These are phyloP conservation scores for Typhlichthys subterraneus DNA, from an alignment of 2,797 vertebrate species.

Conservation along the genomic window DNA sequence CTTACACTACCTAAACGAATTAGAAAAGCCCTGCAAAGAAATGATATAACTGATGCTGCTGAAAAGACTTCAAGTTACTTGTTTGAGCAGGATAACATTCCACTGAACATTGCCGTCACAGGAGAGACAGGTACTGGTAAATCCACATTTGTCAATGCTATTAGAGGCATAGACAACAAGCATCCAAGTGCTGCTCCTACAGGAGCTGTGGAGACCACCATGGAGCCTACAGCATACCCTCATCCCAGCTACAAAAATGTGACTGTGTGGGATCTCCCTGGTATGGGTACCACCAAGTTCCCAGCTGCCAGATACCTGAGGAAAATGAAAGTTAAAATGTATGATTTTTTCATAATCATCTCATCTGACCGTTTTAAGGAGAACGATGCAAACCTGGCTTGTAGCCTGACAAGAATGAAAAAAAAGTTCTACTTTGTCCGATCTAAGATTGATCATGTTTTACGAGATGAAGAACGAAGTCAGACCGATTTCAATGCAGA, in stretches of 20 bases:
- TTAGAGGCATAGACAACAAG: constrained; percentile 1
- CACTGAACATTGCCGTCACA: too few relatives aligned
- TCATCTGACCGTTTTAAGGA: constrained; percentile 63
- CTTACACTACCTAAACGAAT: not conserved
- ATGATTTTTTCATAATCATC: constrained; percentile 38
- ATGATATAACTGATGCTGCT: not conserved
- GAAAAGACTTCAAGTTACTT: not conserved
- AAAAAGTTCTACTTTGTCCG: constrained; percentile 80
- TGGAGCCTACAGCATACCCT: constrained; percentile 32
- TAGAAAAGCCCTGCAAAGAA: not conserved
- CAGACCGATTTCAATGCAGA: constrained; percentile 40
- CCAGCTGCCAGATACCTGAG: constrained; percentile 70
- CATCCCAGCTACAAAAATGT: constrained; percentile 70
- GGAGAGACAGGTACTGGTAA: too few relatives aligned
- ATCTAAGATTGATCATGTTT: constrained; percentile 73
- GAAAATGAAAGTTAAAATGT: constrained; percentile 65
- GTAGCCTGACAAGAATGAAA: constrained; percentile 64
- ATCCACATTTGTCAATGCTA: constrained; percentile 1
- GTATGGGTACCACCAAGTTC: constrained; percentile 68
- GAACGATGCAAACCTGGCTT: constrained; percentile 68
- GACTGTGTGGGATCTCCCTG: constrained; percentile 81
- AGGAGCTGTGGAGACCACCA: constrained; percentile 49
- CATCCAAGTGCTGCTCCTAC: constrained; percentile 16
- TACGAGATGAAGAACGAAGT: constrained; percentile 42
- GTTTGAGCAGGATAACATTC: not conserved